Percentiles rank a stretch among this genome's conserved stretches.
Evolutionary conservation across 2,797 vertebrate species (phyloP).

Genomic region (Micropoecilia bifurca): DNA sequence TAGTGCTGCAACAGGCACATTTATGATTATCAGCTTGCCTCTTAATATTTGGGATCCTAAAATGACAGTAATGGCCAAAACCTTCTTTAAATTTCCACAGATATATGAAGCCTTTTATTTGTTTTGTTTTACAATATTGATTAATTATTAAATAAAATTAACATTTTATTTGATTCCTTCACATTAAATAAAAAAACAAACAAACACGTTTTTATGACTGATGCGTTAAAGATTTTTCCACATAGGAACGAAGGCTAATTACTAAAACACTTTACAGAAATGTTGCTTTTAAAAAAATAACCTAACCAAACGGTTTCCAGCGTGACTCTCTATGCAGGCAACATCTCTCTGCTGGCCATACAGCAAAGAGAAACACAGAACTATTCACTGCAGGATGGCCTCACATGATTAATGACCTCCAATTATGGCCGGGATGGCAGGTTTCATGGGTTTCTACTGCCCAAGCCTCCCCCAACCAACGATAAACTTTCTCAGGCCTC

Average conservation of each 20-base stretch:
- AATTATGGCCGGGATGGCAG: constrained; percentile 81
- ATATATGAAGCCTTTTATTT: not conserved
- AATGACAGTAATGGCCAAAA: not conserved
- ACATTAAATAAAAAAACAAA: not conserved
- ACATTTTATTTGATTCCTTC: not conserved
- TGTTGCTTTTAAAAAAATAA: constrained; percentile 18
- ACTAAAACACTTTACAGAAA: constrained; percentile 10
- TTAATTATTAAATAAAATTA: too few species aligned
- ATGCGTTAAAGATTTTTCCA: not conserved
- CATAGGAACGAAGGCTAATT: not conserved
- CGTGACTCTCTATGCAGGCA: constrained; percentile 46
- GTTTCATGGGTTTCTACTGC: constrained; percentile 77
- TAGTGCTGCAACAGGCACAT: not conserved
- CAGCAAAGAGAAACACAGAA: constrained; percentile 73
- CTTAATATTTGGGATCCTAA: not conserved
- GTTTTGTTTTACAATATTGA: too few species aligned
- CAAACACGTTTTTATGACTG: too few species aligned
- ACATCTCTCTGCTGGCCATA: constrained; percentile 61
- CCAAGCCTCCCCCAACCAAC: constrained; percentile 60
- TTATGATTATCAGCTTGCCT: not conserved
- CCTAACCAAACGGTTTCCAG: constrained; percentile 42
- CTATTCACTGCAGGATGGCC: constrained; percentile 77
- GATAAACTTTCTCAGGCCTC: constrained; percentile 73
- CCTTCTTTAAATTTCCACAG: not conserved
- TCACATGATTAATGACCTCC: constrained; percentile 84